Base-by-base conservation (phyloP, 2,113 vertebrate genomes). In the Nesogale talazaci region DNA sequence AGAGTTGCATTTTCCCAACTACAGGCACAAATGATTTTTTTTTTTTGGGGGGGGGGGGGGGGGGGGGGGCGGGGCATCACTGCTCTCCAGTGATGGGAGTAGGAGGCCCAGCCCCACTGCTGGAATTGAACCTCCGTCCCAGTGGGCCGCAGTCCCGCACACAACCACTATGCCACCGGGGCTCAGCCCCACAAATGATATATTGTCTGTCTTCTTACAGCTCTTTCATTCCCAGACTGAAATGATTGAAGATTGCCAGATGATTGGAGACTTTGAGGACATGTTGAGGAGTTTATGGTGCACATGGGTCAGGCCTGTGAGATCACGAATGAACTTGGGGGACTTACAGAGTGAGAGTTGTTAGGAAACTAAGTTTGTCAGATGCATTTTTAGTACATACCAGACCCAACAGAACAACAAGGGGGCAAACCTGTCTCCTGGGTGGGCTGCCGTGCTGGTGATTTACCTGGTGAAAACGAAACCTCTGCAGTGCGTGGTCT, bases 1-100 rank as follows among this genome's bases (percentile, higher is more conserved):
- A 27, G 57, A 78, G 87, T 95, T 97, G 94, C 87, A 11, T 94
- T 97, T 97, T 95, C 89, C 94, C 94, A 94, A 92, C 94, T 84
- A 46, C 63, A 96, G 96, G 86, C 87, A 93, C 78, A 92, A 94
- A 77, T 27, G 77, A 72, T 17, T n/a, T n/a, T n/a, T n/a, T n/a
- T n/a, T n/a, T n/a, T n/a, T n/a, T n/a, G n/a, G n/a, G n/a, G n/a
- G n/a, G n/a, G n/a, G n/a, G n/a, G n/a, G n/a, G n/a, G n/a, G n/a
- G n/a, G n/a, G n/a, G n/a, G n/a, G n/a, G n/a, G n/a, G n/a, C n/a
- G n/a, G n/a, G n/a, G n/a, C n/a, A n/a, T n/a, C n/a, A n/a, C n/a
- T n/a, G n/a, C n/a, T n/a, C n/a, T n/a, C n/a, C n/a, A n/a, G n/a
- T n/a, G n/a, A n/a, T n/a, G n/a, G n/a, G n/a, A n/a, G n/a, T n/a